Evolutionary conservation across 2,888 invertebrate species (phyloP), one percentile per base, ranked within the genome.

Genomic region (Chloroclysta siterata): DNA sequence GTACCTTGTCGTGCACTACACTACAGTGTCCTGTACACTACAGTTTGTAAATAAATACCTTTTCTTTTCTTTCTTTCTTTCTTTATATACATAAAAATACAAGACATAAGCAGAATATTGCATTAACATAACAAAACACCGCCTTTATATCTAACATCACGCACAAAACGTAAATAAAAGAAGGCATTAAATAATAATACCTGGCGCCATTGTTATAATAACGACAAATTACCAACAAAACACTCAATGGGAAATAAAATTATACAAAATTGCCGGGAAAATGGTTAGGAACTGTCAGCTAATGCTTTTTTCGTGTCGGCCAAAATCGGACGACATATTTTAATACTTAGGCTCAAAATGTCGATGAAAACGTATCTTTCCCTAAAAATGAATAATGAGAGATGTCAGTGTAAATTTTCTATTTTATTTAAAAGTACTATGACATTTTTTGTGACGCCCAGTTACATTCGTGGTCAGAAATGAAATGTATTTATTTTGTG

Each of bases 211-310:
- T 63, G 60, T 63, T 59, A 39, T 39, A 61, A 60, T 63, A 62
- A 57, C 41, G 65, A 62, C 64, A 57, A 48, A 52, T 57, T 53
- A 50, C 50, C 22, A 48, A 39, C 56, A 56, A 48, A 56, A 48
- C 36, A 39, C 22, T 39, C 48, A 48, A 46, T 56, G 56, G 61
- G 44, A 57, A 65, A 60, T 50, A 51, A 60, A 68, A 68, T 68
- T 65, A 62, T 60, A 57, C 62, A 57, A 57, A 61, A 68, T 62
- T 52, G 60, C 59, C 51, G n/a, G 42, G 36, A 56, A 64, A 65
- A 65, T 63, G 59, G 64, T 28, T 56, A 17, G 56, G 22, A 36
- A 48, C 22, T 47, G 55, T 46, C 55, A 47, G 22, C 48, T 58
- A 58, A 58, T 52, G 58, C 52, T 46, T 58, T 58, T 52, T 58